Evolutionary conservation across 2,888 invertebrate genomes (phyloP), one percentile per base, ranked within the genome.

Genomic region (Zaprionus lineosus): DNA sequence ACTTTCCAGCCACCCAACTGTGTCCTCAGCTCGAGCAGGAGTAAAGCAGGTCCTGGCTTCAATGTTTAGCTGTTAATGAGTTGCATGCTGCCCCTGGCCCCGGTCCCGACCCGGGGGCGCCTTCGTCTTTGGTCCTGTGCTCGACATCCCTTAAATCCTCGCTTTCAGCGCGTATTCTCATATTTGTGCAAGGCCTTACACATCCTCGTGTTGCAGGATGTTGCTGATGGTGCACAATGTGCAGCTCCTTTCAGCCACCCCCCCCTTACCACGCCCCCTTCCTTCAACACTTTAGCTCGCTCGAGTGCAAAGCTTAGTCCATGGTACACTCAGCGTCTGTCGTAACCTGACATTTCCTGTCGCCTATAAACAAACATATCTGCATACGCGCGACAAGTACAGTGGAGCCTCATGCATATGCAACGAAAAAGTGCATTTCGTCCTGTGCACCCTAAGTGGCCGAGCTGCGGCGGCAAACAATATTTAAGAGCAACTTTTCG

Each of bases 151-250:
- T 24, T 8, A 21, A 34, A 33, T 15, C 9, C 26, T 16, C 16
- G 34, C 18, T 43, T 68, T 39, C 24, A 31, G 12, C 40, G 15
- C 40, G 46, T 58, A 44, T 33, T 52, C 31, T 39, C 59, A 79
- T 78, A 74, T 83, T 78, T 79, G 55, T 61, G 59, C 59, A 68
- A 59, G 53, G 53, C 70, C 71, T 63, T 60, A 75, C 58, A 62
- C 57, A 61, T 52, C 33, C 47, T 51, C 47, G 26, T 46, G 43
- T 7, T 37, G 56, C n/a, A n/a, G n/a, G 12, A 9, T 37, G 7
- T 12, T 36, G 81, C 77, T 79, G 76, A 83, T 68, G 68, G 63
- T 56, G 78, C 81, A 76, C 68, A 75, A 61, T 60, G 31, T 68
- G 36, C 26, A 55, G 44, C 29, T 50, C 51, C 34, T 48, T 44